Base-by-base conservation (phyloP, 1,140 invertebrate genomes). In the Bombus waltoni region DNA sequence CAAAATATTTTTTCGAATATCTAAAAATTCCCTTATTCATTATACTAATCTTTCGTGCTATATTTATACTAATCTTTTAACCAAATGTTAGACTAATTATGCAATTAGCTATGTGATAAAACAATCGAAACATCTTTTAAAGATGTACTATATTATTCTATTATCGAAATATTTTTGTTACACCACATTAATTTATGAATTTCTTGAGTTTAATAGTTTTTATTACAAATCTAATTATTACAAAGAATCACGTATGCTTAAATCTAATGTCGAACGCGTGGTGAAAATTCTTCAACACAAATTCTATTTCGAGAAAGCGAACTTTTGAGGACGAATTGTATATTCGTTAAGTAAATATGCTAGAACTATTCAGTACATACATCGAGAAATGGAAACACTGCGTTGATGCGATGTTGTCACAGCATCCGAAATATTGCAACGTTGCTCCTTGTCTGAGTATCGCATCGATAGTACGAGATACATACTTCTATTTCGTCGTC, bases 371-470 rank as follows among this genome's bases (percentile, higher is more conserved):
- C 40, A 42, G 11, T 75, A 62, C 40, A 28, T 38, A 62, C 40
- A 65, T 75, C 25, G 15, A 22, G 5, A 44, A 65, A 83, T 66
- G 28, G 44, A 66, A 76, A 76, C 6, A 83, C 8, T 71, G 22
- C 40, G 25, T 25, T n/a, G 42, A n/a, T 76, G 73, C 81, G 42
- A 66, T 47, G 72, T 83, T 83, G 72, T 83, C 73, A 82, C 57
- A 83, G 72, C 35, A 66, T 83, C 73, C 81, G 81, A 76, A 83
- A 83, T 76, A 83, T 83, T 66, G 81, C 81, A 66, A 83, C 81
- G 73, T 75, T 75, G 80, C 57, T 47, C 71, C 22, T 66, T 35
- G 35, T 9, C 42, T 65, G 62, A 74, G 25, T 38, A 9, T 66
- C 81, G 42, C 57, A 38, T 75, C 59, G 28, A 59, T 59, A 75